Evolutionary conservation across 2,888 invertebrate genomes (phyloP), one percentile per base, ranked within the genome.

Genomic region (Tipula confusa): DNA sequence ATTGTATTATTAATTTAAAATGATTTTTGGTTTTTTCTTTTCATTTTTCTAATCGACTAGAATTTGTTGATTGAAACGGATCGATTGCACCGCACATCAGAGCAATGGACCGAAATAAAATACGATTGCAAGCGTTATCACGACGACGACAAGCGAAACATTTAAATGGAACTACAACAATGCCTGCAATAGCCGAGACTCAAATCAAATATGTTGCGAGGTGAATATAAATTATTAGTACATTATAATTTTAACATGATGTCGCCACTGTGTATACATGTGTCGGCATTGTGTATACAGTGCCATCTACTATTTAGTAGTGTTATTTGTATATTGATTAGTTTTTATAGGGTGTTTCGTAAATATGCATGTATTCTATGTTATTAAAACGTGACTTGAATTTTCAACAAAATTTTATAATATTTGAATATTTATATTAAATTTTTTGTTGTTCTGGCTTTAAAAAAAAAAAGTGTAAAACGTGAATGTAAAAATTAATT

Each of bases 61-160:
- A 64, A 11, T 24, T 24, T 64, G 64, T 64, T 64, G 64, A 64
- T 64, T 64, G 64, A 64, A 64, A 11, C 64, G 24, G 64, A 24
- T 64, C 9, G 24, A 24, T 64, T 64, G 64, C 64, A 64, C 64
- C 18, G 24, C 9, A 64, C 7, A 31, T 7, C 31, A 5, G 31
- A n/a, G 9, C 24, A 4, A 80, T 80, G 80, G 80, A 80, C n/a
- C 80, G 80, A 80, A 80, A 64, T 64, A 64, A 80, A 80, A 29
- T 29, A 29, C 80, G 80, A n/a, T 15, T 80, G 28, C 79, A 28
- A 29, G 29, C 64, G 64, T 11, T 18, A 80, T 15, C 80, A 80
- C n/a, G 80, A 0, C 29, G 80, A 15, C 80, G 80, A 80, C 80
- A 80, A 31, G 31, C 1, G 29, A 29, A n/a, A 29, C 80, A 29